Conservation (phyloP, 2,888 invertebrate species). For the Andrena haemorrhoa region DNA sequence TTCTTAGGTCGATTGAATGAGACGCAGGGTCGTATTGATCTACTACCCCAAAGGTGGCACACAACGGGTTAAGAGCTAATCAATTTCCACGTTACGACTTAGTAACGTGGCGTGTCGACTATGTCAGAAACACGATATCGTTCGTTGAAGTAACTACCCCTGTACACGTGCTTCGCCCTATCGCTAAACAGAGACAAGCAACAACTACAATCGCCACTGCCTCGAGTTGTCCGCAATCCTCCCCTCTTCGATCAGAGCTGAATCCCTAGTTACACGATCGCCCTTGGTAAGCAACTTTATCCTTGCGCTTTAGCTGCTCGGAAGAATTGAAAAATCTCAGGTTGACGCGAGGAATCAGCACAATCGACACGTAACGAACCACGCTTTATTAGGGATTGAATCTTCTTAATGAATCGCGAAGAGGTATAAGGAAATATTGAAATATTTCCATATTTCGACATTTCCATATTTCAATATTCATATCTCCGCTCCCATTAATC, state of each 20-base stretch:
- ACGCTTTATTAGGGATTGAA: no score
- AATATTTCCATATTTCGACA: no score
- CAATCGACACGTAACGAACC: no score
- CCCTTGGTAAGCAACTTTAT: no score
- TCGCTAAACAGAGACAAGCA: slow-evolving; percentile 15
- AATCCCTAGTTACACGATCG: no score
- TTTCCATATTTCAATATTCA: no score
- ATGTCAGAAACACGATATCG: slow-evolving; percentile 52
- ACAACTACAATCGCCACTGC: slow-evolving; percentile 7
- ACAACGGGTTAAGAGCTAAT: slow-evolving; percentile 58
- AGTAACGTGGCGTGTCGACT: slow-evolving; percentile 44
- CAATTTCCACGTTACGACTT: slow-evolving; percentile 59
- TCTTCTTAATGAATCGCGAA: no score
- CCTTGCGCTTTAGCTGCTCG: no score
- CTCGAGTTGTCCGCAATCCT: background rate
- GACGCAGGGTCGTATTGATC: slow-evolving; percentile 64
- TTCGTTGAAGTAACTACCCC: slow-evolving; percentile 42
- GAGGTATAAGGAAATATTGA: no score
- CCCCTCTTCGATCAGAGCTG: background rate
- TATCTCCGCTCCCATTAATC: no score
- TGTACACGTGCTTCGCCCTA: slow-evolving; percentile 31
- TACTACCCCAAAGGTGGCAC: slow-evolving; percentile 15
- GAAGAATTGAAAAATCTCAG: no score
- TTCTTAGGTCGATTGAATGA: slow-evolving; percentile 41
- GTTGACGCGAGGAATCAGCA: no score